A percentile compares a stretch with the other conserved stretches of the same genome.
These are phyloP conservation scores for Ormyrus labotus DNA, from an alignment of 2,888 invertebrate genomes.

Conservation along the genomic window DNA sequence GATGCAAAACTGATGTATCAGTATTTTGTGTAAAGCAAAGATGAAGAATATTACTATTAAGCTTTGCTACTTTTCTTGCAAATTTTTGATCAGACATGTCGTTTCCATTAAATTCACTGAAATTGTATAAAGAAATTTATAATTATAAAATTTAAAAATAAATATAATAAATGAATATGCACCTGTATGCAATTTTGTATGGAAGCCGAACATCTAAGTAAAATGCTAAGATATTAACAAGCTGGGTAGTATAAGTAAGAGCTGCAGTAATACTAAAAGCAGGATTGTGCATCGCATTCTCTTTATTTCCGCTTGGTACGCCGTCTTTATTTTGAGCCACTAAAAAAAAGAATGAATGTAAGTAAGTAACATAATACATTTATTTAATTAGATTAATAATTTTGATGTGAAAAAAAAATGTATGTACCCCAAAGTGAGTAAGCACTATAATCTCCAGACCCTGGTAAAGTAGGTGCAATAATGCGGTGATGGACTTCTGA, in stretches of 20 bases:
- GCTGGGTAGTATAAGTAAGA: constrained; percentile 90
- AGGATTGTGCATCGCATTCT: constrained; percentile 81
- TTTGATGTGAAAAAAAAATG: constrained; percentile 34
- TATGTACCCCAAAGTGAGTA: constrained; percentile 86
- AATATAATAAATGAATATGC: constrained; percentile 51
- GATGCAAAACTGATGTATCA: constrained; percentile 80
- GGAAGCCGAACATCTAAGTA: constrained; percentile 90
- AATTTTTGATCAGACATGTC: constrained; percentile 85
- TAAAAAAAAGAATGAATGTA: constrained; percentile 61
- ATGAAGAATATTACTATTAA: constrained; percentile 88
- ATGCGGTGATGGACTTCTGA: constrained; percentile 85
- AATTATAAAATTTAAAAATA: constrained; percentile 8
- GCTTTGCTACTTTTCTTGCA: constrained; percentile 84
- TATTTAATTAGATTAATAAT: constrained; percentile 2
- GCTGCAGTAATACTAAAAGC: constrained; percentile 88
- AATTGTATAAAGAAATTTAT: constrained; percentile 62
- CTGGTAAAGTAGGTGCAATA: constrained; percentile 89
- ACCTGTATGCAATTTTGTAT: constrained; percentile 83
- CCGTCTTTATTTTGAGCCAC: constrained; percentile 79
- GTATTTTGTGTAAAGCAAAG: constrained; percentile 88
- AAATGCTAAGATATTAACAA: constrained; percentile 88
- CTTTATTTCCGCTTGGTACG: constrained; percentile 76
- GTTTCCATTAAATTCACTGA: constrained; percentile 88
- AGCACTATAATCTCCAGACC: constrained; percentile 89
- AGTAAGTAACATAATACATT: constrained; percentile 33